Conservation (phyloP, 2,888 invertebrate species). For the Meliscaeva auricollis region DNA sequence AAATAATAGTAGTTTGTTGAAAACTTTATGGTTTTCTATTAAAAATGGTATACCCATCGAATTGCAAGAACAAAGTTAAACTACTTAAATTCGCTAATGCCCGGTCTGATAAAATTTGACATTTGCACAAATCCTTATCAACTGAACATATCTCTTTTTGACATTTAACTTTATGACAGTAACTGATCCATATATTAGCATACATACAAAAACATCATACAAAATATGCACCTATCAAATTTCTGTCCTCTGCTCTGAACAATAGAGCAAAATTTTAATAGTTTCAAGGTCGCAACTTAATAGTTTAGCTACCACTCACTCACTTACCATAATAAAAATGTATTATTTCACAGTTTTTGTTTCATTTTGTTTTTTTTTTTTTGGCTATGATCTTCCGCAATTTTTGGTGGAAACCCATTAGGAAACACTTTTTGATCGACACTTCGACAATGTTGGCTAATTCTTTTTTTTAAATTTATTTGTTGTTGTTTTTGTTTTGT, state of each 20-base stretch:
- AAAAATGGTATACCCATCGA: too few species aligned
- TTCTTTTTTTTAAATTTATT: background rate
- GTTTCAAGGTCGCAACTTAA: slow-evolving; percentile 4
- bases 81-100: too few species aligned
- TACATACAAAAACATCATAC: background rate
- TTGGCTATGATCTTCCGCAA: slow-evolving; percentile 22
- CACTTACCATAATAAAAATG: slow-evolving; percentile 8
- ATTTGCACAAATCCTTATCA: too few species aligned
- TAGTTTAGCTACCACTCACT: slow-evolving; percentile 6
- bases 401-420: slow-evolving; percentile 18
- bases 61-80: too few species aligned
- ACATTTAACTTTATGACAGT: too few species aligned
- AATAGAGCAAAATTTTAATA: background rate
- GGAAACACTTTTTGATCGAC: slow-evolving; percentile 28
- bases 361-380: slow-evolving; percentile 5
- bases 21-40: too few species aligned
- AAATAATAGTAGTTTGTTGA: too few species aligned
- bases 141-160: too few species aligned
- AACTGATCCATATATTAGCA: too few species aligned
- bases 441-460: slow-evolving; percentile 29
- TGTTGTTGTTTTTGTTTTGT: slow-evolving; percentile 1
- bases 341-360: slow-evolving; percentile 24
- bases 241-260: background rate
- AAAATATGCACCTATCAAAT: slow-evolving; percentile 4
- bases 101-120: too few species aligned